Evolutionary conservation across 1,140 invertebrate species (phyloP).

Genomic region (Latrodectus geometricus): DNA sequence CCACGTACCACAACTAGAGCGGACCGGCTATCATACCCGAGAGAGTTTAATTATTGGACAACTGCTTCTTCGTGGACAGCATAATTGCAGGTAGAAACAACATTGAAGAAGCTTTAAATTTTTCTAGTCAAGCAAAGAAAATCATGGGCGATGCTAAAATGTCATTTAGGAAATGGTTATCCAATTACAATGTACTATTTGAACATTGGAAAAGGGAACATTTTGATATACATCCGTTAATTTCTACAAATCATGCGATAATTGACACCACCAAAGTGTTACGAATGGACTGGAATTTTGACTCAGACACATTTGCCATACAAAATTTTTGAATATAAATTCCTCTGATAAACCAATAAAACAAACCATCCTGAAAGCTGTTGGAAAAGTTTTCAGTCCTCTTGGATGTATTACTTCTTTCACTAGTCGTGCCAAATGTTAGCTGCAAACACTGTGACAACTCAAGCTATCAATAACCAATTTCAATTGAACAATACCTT

Average conservation of each 20-base stretch:
- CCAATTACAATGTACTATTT: neutral
- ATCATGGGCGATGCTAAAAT: slow-evolving; percentile 11
- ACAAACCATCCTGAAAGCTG: neutral
- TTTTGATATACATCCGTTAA: neutral
- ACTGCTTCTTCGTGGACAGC: slow-evolving; percentile 10
- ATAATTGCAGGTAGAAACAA: neutral
- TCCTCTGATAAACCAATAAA: neutral
- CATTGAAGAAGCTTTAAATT: neutral
- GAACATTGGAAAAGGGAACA: neutral
- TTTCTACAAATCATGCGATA: too few relatives aligned
- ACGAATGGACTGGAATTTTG: neutral
- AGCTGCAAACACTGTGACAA: neutral
- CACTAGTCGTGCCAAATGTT: neutral
- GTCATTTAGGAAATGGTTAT: neutral
- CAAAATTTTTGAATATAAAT: neutral
- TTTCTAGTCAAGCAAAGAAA: neutral
- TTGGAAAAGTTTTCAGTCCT: neutral
- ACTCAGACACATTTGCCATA: neutral
- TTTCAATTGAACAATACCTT: neutral
- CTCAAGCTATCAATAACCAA: neutral
- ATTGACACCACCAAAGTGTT: neutral
- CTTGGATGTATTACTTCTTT: too few relatives aligned
- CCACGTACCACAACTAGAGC: too few relatives aligned
- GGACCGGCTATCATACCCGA: too few relatives aligned
- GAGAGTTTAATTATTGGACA: slow-evolving; percentile 6